These are phyloP conservation scores for Acleris sparsana DNA, from an alignment of 2,888 invertebrate genomes.

Conservation along the genomic window DNA sequence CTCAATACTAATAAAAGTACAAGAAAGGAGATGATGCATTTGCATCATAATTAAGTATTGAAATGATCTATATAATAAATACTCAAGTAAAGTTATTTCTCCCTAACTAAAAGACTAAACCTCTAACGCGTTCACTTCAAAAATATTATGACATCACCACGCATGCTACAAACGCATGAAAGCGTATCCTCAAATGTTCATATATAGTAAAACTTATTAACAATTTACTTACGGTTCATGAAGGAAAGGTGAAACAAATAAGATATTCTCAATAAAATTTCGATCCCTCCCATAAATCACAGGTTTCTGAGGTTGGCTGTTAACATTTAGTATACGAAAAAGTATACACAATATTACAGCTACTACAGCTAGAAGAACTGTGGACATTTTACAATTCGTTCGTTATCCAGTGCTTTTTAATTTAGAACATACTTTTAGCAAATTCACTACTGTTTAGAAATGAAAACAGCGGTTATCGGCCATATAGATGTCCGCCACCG, in stretches of 20 bases:
- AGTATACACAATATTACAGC: constrained; percentile 92
- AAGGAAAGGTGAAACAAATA: constrained; percentile 91
- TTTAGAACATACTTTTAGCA: constrained; percentile 35
- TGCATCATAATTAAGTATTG: too few relatives aligned
- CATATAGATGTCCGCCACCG: constrained; percentile 16
- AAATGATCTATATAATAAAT: too few relatives aligned
- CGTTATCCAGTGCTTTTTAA: constrained; percentile 17
- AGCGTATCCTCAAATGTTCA: constrained; percentile 12
- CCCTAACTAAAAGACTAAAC: too few relatives aligned
- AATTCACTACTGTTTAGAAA: constrained; percentile 25
- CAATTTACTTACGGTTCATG: constrained; percentile 90
- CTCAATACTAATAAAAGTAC: too few relatives aligned
- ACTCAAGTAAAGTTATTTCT: too few relatives aligned
- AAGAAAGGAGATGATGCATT: too few relatives aligned
- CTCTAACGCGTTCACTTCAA: background rate
- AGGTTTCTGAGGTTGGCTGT: constrained; percentile 91
- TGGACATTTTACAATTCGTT: constrained; percentile 85
- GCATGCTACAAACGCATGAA: constrained; percentile 36
- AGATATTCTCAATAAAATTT: constrained; percentile 89
- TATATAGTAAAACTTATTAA: constrained; percentile 12
- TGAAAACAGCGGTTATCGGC: constrained; percentile 27
- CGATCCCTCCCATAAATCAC: constrained; percentile 90
- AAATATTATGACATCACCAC: constrained; percentile 65
- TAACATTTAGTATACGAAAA: constrained; percentile 92
- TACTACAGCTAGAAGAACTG: constrained; percentile 90